A percentile compares a stretch with the other conserved stretches of the same genome.
Conservation (phyloP, 2,888 invertebrate genomes). For the Aquatica leii region DNA sequence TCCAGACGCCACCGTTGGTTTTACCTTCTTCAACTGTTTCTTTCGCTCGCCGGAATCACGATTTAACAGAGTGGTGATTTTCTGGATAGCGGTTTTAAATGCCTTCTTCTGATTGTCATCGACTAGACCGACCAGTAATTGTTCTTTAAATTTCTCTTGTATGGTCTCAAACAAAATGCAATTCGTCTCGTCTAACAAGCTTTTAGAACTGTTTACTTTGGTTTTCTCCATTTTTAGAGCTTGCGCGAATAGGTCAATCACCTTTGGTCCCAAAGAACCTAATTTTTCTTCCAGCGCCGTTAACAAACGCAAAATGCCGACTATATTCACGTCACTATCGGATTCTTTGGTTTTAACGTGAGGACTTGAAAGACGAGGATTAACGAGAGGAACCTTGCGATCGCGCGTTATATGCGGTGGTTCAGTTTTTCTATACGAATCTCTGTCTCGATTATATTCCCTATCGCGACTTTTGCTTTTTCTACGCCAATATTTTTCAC, state of each 20-base stretch:
- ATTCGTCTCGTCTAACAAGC: slow-evolving; percentile 74
- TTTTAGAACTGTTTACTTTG: slow-evolving; percentile 77
- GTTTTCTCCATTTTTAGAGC: slow-evolving; percentile 81
- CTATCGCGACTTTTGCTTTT: not conserved
- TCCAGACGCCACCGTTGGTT: slow-evolving; percentile 67
- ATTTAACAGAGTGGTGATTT: slow-evolving; percentile 77
- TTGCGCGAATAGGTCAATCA: slow-evolving; percentile 78
- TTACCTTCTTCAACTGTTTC: slow-evolving; percentile 54
- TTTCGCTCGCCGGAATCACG: slow-evolving; percentile 69
- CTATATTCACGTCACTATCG: slow-evolving; percentile 65
- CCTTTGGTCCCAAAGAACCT: slow-evolving; percentile 82
- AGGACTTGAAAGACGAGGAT: slow-evolving; percentile 25
- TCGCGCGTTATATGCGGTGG: slow-evolving; percentile 51
- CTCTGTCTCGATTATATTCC: slow-evolving; percentile 30
- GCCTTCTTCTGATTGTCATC: slow-evolving; percentile 71
- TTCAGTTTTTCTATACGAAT: slow-evolving; percentile 31
- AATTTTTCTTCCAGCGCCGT: slow-evolving; percentile 84
- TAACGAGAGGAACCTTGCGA: slow-evolving; percentile 51
- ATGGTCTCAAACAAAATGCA: slow-evolving; percentile 83
- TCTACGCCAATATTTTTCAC: not conserved
- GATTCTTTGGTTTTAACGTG: slow-evolving; percentile 4
- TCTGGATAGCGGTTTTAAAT: slow-evolving; percentile 77
- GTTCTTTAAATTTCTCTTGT: slow-evolving; percentile 85
- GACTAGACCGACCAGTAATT: slow-evolving; percentile 69
- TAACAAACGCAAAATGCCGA: slow-evolving; percentile 75